Evolutionary conservation across 2,888 invertebrate genomes (phyloP).

Genomic region (Eristalinus aeneus): DNA sequence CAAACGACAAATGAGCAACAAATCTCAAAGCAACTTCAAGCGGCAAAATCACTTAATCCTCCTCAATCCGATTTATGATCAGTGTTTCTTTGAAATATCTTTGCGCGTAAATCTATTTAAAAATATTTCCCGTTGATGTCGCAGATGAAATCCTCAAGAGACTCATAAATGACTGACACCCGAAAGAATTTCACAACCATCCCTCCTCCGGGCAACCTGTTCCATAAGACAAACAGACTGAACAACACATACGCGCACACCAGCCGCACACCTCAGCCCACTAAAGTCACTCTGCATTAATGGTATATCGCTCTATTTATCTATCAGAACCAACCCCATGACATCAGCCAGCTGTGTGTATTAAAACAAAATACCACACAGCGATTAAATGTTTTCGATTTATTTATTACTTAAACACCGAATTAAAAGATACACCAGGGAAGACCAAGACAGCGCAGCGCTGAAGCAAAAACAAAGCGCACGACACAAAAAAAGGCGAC

Average conservation of each 20-base stretch:
- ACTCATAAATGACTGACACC: slow-evolving; percentile 47
- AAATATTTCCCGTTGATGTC: slow-evolving; percentile 23
- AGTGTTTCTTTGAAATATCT: slow-evolving; percentile 35
- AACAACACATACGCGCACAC: neutral
- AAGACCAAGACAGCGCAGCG: slow-evolving; percentile 12
- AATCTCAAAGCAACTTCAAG: neutral
- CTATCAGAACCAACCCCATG: slow-evolving; percentile 46
- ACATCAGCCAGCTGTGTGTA: slow-evolving; percentile 58
- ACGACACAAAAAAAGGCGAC: slow-evolving; percentile 1
- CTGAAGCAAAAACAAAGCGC: neutral
- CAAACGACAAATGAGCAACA: neutral
- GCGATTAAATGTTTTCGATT: slow-evolving; percentile 58
- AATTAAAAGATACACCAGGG: slow-evolving; percentile 54
- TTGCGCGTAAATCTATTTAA: slow-evolving; percentile 43
- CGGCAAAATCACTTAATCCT: slow-evolving; percentile 56
- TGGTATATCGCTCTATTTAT: slow-evolving; percentile 46
- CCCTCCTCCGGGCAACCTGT: slow-evolving; percentile 40
- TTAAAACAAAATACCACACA: slow-evolving; percentile 59
- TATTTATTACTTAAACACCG: slow-evolving; percentile 61
- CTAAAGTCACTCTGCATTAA: slow-evolving; percentile 20
- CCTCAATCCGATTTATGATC: slow-evolving; percentile 60
- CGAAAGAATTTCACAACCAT: slow-evolving; percentile 19
- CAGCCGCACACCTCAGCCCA: slow-evolving; percentile 19
- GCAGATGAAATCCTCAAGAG: slow-evolving; percentile 43
- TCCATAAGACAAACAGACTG: neutral